Evolutionary conservation across 2,113 vertebrate genomes (phyloP).

Genomic region (Cromileptes altivelis): DNA sequence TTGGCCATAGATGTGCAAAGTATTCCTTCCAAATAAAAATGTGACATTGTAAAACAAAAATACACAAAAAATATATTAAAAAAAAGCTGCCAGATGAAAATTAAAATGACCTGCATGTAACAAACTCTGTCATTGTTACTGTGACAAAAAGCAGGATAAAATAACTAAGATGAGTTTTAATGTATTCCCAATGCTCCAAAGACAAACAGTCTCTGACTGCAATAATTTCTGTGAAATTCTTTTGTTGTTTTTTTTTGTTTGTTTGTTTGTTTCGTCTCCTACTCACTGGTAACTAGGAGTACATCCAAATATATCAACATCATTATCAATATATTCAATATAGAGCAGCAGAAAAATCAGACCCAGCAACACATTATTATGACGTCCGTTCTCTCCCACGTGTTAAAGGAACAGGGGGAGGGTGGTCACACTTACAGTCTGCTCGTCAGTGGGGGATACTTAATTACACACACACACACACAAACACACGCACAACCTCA

Average conservation of each 20-base stretch:
- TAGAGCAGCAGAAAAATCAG: not conserved
- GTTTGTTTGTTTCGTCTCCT: not conserved
- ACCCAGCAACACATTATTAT: not conserved
- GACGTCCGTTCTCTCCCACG: not conserved
- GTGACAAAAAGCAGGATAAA: not conserved
- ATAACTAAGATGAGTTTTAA: not conserved
- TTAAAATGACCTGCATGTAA: not conserved
- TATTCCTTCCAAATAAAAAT: too few species aligned
- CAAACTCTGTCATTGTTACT: not conserved
- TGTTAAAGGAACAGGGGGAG: not conserved
- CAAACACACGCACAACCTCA: not conserved
- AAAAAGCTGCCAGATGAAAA: too few species aligned
- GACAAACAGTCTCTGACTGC: too few species aligned
- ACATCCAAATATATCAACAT: not conserved
- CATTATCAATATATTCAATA: not conserved
- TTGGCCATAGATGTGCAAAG: too few species aligned
- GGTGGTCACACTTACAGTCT: conserved; percentile 6
- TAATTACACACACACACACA: conserved; percentile 28
- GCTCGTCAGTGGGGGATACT: not conserved
- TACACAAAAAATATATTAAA: too few species aligned
- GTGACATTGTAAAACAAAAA: too few species aligned
- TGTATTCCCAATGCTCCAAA: too few species aligned
- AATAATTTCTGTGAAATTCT: not conserved
- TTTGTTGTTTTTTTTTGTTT: too few species aligned
- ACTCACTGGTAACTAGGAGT: not conserved